A percentile compares a stretch with the other conserved stretches of the same genome.
Conservation (phyloP, 2,888 invertebrate genomes). For the Alloscopus bannaensis region DNA sequence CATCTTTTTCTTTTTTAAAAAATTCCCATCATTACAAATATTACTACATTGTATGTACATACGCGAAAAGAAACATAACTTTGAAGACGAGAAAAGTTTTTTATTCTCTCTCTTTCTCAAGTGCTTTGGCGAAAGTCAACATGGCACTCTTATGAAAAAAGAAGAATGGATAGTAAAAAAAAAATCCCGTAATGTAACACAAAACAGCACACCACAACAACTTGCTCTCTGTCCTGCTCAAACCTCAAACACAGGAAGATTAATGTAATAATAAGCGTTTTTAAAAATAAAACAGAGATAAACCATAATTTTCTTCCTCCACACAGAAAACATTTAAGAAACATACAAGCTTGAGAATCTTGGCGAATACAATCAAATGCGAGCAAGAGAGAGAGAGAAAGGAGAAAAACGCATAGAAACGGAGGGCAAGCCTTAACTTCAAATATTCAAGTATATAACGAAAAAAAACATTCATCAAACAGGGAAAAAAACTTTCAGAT, state of each 20-base stretch:
- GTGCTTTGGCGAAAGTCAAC: slow-evolving; percentile 55
- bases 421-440: neutral
- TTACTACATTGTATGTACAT: no score
- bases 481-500: slow-evolving; percentile 14
- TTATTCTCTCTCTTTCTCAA: slow-evolving; percentile 8
- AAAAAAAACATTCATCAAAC: neutral
- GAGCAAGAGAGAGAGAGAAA: no score
- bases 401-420: neutral
- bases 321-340: no score
- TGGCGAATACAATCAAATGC: no score
- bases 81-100: no score
- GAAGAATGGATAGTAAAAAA: slow-evolving; percentile 48
- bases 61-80: no score
- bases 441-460: slow-evolving; percentile 6
- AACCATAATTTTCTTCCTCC: no score
- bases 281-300: no score
- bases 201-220: slow-evolving; percentile 25
- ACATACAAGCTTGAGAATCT: no score
- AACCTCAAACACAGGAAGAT: slow-evolving; percentile 33
- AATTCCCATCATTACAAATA: no score
- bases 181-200: slow-evolving; percentile 59
- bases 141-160: slow-evolving; percentile 30
- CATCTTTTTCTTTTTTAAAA: neutral
- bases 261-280: slow-evolving; percentile 36
- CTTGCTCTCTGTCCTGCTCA: slow-evolving; percentile 38